Base-by-base conservation (phyloP, 1,140 invertebrate species). In the Formica selysi region DNA sequence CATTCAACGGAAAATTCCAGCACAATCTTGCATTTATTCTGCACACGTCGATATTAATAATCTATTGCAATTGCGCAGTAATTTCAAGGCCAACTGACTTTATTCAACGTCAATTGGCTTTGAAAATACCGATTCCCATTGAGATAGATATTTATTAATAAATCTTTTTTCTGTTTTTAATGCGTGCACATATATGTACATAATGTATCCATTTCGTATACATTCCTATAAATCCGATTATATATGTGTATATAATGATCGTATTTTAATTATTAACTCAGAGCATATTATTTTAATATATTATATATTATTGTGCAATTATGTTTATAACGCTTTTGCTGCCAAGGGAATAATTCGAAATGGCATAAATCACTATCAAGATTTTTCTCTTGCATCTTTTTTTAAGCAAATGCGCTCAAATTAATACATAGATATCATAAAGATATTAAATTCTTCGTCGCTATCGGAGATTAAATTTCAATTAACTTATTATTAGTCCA, bases 401-500 rank as follows among this genome's bases (percentile, higher is more conserved):
- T 59, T 74, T 16, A 36, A 48, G 26, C 57, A 54, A 44, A 41
- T 44, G n/a, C 36, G n/a, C 10, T 64, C 26, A 8, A 41, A 61
- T 64, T 44, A 70, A 22, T 22, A 44, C 11, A 38, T 10, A 4
- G 62, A 48, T n/a, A 3, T 32, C 32, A 32, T 32, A 32, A 32
- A 32, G 32, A 32, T 48, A 36, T 83, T 44, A 54, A 74, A 74
- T 38, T 65, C n/a, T 76, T 71, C 59, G 32, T 61, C 16, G 38
- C 26, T 41, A 41, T 71, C 76, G 19, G 19, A 38, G 16, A 86
- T 88, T 64, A 80, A 78, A 88, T 88, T 88, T 86, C 83, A 44
- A 44, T 83, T 83, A 83, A 74, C 79, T 83, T 83, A 83, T 83
- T 83, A 83, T 83, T 74, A 83, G 68, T 83, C 38, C 54, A 73